Base-by-base conservation (phyloP, 1,140 invertebrate genomes). In the Acromyrmex heyeri region DNA sequence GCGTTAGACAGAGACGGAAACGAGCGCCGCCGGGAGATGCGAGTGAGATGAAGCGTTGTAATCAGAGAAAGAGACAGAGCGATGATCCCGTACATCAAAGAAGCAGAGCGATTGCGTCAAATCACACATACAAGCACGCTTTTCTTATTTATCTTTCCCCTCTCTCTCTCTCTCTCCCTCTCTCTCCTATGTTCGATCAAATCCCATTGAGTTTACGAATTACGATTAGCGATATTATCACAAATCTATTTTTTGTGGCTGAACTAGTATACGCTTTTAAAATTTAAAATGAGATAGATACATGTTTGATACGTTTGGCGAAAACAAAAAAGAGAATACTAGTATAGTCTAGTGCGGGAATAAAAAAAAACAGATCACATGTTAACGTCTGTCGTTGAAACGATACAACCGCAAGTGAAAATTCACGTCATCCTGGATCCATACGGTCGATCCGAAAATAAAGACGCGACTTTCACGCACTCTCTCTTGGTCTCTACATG, bases 61-160 rank as follows among this genome's bases (percentile, higher is more conserved):
- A 78, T 59, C 53, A 27, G 78, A 50, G 44, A 59, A 24, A 76
- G 86, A 90, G 81, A 89, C 78, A 69, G 18, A 62, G 55, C 6
- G 57, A 85, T 12, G 48, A 18, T 38, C 59, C 48, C 72, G 48
- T 30, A 76, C 18, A 48, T 55, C 48, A 61, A 77, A 75, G 44
- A 85, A 64, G 10, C 73, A 7, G 10, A 38, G 16, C 69, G 69
- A 90, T 90, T 90, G 85, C 89, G 79, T 90, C 88, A 89, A 86
- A 78, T 77, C 61, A 70, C 34, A 61, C 76, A 27, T 38, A 57
- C 53, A 14, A 59, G 27, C 48, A 38, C 16, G 24, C 8, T 27
- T 18, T 10, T 21, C n/a, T 62, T 3, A 0, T 27, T 24, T 18
- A 30, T 30, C 27, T 30, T 0, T 30, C 27, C 3, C 3, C 27